Evolutionary conservation across 2,113 vertebrate genomes (phyloP).

Genomic region (Grallaria varia): DNA sequence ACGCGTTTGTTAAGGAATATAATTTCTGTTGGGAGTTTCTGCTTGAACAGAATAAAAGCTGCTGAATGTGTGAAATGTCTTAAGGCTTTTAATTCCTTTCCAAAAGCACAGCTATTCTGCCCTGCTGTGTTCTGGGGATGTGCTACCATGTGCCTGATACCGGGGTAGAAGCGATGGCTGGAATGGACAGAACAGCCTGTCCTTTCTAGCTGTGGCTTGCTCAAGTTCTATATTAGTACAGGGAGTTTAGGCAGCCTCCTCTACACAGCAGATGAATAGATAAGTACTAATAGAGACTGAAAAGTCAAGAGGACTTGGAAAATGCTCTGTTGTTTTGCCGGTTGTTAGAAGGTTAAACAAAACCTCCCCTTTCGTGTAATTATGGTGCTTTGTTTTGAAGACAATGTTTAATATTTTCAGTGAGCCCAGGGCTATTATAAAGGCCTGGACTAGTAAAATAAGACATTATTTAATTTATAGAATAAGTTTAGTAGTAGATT

Average conservation of each 20-base stretch:
- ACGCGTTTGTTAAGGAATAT: not conserved
- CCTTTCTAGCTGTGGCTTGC: not conserved
- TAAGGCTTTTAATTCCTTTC: not conserved
- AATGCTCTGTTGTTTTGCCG: not conserved
- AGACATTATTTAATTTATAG: not conserved
- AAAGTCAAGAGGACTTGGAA: not conserved
- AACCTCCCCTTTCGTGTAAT: not conserved
- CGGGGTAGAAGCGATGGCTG: not conserved
- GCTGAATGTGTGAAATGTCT: not conserved
- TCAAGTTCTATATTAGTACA: not conserved
- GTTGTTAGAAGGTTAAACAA: not conserved
- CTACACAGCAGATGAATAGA: not conserved
- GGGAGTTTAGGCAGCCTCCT: not conserved
- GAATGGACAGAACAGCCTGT: constrained; percentile 27
- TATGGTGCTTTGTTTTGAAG: not conserved
- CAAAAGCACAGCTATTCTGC: not conserved
- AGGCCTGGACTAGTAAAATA: not conserved
- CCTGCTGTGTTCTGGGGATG: not conserved
- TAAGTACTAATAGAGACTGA: not conserved
- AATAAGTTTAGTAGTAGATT: not conserved
- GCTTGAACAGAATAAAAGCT: not conserved
- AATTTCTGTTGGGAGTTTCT: constrained; percentile 1
- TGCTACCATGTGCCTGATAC: not conserved
- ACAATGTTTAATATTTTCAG: not conserved
- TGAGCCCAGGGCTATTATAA: not conserved